Base-by-base conservation (phyloP, 2,888 invertebrate species). In the Drosophila suboccidentalis region DNA sequence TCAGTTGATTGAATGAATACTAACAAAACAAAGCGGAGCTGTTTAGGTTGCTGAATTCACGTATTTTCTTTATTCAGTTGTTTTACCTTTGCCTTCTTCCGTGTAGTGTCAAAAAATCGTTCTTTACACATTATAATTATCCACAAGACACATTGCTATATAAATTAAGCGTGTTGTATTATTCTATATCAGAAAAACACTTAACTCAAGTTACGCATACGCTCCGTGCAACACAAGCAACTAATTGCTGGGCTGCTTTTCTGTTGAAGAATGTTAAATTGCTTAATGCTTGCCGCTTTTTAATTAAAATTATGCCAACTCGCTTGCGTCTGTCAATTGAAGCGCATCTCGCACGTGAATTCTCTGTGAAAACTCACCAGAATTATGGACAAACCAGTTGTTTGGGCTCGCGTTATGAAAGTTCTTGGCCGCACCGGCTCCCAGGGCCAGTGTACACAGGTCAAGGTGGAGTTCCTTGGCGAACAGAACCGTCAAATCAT, bases 391-490 rank as follows among this genome's bases (percentile, higher is more conserved):
- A 97, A 97, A 93, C 97, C 97, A 89, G 96, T 96, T 86, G 97
- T 97, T 93, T 95, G 96, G 87, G 97, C 97, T 86, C 96, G 97
- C 94, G 99, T 99, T 67, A 97, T 98, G 85, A 99, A 99, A 94
- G 97, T 99, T 91, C 94, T 99, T 92, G 99, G 99, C 72, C 97
- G 99, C 92, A 99, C 99, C 77, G 99, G 99, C 75, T 99, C 99
- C 90, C 99, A 99, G 94, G 99, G 99, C 90, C 99, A 99, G 93
- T 99, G 99, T 97, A 99, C 99, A 69, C 99, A 99, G 95, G 98
- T 98, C 77, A 98, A 99, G 93, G 99, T 99, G 13, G 99, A 99
- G 94, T 99, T 99, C 93, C 94, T 99, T 88, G 98, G 98, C 82
- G 99, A 99, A 93, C 96, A 96, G 92, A 99, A 98, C 93, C 96